Percentiles rank a stretch among this genome's conserved stretches.
Conservation (phyloP, 1,140 invertebrate species). For the Drosophila micromelanica region DNA sequence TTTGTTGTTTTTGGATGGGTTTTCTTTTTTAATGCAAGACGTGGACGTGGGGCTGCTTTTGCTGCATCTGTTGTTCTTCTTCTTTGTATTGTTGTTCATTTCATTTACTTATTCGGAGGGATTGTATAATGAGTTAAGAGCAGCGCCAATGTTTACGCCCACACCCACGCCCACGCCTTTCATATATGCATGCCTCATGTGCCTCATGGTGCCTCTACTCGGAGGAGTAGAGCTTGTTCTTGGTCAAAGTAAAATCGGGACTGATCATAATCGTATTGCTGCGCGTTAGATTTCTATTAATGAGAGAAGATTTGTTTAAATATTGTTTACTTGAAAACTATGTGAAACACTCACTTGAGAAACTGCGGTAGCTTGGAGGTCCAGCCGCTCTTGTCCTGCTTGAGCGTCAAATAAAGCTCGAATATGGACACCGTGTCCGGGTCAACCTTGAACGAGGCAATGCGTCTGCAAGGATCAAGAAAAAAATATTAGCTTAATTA, state of each 20-base stretch:
- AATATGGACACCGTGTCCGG: slow-evolving; percentile 93
- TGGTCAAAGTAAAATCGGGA: slow-evolving; percentile 92
- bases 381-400: slow-evolving; percentile 92
- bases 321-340: neutral
- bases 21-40: slow-evolving; percentile 3
- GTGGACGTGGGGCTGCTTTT: slow-evolving; percentile 28
- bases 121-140: slow-evolving; percentile 64
- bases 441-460: slow-evolving; percentile 91
- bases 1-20: slow-evolving; percentile 29
- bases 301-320: neutral
- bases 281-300: slow-evolving; percentile 90
- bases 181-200: slow-evolving; percentile 18
- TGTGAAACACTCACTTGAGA: slow-evolving; percentile 89
- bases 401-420: slow-evolving; percentile 92
- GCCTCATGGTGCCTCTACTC: slow-evolving; percentile 55
- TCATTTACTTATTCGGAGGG: slow-evolving; percentile 70
- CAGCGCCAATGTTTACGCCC: slow-evolving; percentile 27
- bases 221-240: slow-evolving; percentile 91
- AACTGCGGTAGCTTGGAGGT: slow-evolving; percentile 92
- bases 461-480: slow-evolving; percentile 58
- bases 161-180: slow-evolving; percentile 32
- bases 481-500: neutral
- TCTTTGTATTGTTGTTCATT: slow-evolving; percentile 8
- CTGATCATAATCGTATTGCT: slow-evolving; percentile 93
- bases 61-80: slow-evolving; percentile 13